phyloP scores from a whole-genome alignment of 2,797 vertebrate genomes.

The Sibirionetta formosa region DNA sequence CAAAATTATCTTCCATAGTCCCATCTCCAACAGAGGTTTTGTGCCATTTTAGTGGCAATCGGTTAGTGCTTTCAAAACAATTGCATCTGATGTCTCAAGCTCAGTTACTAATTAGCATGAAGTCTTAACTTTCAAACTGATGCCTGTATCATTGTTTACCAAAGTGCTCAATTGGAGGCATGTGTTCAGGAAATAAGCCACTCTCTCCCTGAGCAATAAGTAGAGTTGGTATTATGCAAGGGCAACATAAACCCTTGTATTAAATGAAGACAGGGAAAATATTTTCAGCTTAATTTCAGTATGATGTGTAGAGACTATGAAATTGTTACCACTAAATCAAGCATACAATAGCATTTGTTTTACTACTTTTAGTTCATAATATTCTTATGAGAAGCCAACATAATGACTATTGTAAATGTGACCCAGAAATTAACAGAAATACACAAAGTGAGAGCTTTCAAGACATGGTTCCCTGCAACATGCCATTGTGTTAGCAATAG shows the following conservation, averaged over 20 bases:
- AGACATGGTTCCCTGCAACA: background rate
- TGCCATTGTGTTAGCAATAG: background rate
- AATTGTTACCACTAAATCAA: background rate
- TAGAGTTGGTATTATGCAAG: background rate
- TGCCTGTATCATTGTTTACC: background rate
- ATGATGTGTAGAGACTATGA: background rate
- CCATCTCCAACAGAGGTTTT: background rate
- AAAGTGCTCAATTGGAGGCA: background rate
- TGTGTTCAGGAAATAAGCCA: background rate
- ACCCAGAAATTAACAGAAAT: background rate
- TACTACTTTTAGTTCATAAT: background rate
- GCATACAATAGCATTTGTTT: background rate
- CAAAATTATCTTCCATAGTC: background rate
- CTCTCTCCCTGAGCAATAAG: background rate
- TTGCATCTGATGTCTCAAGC: background rate
- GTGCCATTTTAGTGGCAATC: background rate
- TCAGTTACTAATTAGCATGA: background rate
- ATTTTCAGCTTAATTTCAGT: conserved; percentile 14
- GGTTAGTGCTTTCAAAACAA: background rate
- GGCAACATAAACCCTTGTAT: background rate
- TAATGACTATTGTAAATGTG: background rate
- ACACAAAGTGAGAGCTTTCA: background rate
- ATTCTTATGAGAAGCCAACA: conserved; percentile 20
- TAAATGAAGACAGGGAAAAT: background rate
- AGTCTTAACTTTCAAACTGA: background rate